A percentile compares a stretch with the other conserved stretches of the same genome.
Evolutionary conservation across 2,797 vertebrate species (phyloP).

Genomic region (Hephaestus fuliginosus): DNA sequence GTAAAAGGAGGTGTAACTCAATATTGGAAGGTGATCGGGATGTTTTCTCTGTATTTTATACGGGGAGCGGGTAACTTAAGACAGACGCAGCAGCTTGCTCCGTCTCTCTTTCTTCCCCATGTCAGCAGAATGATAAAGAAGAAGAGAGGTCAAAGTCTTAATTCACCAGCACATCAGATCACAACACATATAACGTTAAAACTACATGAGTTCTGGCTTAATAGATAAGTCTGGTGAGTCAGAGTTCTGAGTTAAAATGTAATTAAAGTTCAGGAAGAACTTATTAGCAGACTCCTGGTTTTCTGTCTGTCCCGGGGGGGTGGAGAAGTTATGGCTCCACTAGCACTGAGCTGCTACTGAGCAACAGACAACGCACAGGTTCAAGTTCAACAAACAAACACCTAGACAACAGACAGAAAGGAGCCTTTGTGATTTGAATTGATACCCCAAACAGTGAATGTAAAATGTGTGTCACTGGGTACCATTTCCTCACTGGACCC

Average conservation of each 20-base stretch:
- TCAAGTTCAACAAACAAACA: conserved; percentile 46
- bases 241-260: conserved; percentile 11
- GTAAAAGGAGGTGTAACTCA: conserved; percentile 33
- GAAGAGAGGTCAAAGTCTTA: neutral
- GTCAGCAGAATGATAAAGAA: conserved; percentile 4
- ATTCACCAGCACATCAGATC: neutral
- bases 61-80: conserved; percentile 46
- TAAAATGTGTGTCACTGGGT: neutral
- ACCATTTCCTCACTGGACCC: neutral
- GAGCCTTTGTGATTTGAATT: conserved; percentile 6
- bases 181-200: neutral
- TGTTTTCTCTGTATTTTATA: conserved; percentile 45
- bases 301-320: conserved; percentile 18
- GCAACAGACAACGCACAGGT: conserved; percentile 51
- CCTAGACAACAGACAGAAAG: conserved; percentile 10
- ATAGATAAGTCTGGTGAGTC: neutral
- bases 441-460: neutral
- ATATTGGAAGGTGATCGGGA: conserved; percentile 45
- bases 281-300: neutral
- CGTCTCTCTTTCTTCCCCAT: neutral
- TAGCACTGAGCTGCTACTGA: conserved; percentile 25
- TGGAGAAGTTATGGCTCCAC: conserved; percentile 15
- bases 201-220: neutral
- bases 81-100: neutral
- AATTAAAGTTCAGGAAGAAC: conserved; percentile 27